Conservation (phyloP, 2,797 vertebrate genomes). For the Aphelocoma californica region DNA sequence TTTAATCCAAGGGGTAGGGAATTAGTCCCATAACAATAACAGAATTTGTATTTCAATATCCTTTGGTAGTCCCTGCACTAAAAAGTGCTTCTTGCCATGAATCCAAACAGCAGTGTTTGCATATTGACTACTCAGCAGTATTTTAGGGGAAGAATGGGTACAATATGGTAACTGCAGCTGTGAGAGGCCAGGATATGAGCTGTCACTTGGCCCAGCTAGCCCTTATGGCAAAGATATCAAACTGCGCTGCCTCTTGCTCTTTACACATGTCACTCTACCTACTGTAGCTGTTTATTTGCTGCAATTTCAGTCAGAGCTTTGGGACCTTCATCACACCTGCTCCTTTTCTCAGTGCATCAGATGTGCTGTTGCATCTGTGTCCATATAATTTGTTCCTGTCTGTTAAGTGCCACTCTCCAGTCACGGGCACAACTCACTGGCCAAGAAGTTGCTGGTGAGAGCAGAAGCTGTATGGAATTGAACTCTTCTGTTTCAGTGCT, state of each 20-base stretch:
- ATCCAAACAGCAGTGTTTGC: not conserved
- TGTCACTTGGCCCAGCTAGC: conserved; percentile 25
- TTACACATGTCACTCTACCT: conserved; percentile 41
- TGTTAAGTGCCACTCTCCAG: conserved; percentile 4
- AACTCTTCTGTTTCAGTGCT: not conserved
- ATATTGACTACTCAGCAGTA: conserved; percentile 42
- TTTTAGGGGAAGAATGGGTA: conserved; percentile 9
- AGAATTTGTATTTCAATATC: not conserved
- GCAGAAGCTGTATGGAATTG: conserved; percentile 34
- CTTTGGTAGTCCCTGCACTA: fast-evolving
- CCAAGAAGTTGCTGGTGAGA: conserved; percentile 30
- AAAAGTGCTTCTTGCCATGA: not conserved
- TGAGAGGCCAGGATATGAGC: conserved; percentile 14
- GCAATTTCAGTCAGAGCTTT: conserved; percentile 32
- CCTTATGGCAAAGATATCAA: conserved; percentile 60
- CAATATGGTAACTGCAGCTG: conserved; percentile 50
- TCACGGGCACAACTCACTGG: not conserved
- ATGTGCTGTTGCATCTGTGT: conserved; percentile 42
- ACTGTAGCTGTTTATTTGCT: conserved; percentile 40
- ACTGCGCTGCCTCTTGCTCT: conserved; percentile 14
- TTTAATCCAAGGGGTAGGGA: not conserved
- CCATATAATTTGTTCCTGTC: conserved; percentile 57
- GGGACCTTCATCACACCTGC: conserved; percentile 56
- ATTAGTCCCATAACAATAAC: not conserved
- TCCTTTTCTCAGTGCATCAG: conserved; percentile 44